Conservation (phyloP, 2,113 vertebrate species). For the Istiophorus platypterus region DNA sequence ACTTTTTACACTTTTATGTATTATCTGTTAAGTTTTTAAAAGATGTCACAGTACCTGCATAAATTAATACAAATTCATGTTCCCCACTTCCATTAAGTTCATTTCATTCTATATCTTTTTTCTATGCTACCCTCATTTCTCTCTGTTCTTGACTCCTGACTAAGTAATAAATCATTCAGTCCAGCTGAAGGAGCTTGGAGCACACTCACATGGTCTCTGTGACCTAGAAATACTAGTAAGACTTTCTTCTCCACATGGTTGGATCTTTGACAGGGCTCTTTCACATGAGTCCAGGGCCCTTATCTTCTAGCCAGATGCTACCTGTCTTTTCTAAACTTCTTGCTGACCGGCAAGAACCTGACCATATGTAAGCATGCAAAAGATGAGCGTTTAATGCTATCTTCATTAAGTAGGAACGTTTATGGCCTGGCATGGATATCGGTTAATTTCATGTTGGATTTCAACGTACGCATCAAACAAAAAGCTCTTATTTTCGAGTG, state of each 20-base stretch:
- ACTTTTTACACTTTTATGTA: not conserved
- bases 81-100: slow-evolving; percentile 2
- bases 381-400: not conserved
- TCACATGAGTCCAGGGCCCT: slow-evolving; percentile 41
- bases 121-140: slow-evolving; percentile 14
- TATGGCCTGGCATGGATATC: not conserved
- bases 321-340: not conserved
- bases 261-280: slow-evolving; percentile 64
- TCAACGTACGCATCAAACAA: not conserved
- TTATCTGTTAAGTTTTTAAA: not conserved
- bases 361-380: not conserved
- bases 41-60: slow-evolving; percentile 12
- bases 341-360: not conserved
- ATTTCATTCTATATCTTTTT: slow-evolving; percentile 41
- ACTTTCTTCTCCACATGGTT: slow-evolving; percentile 66
- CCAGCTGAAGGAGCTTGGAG: slow-evolving; percentile 55
- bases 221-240: slow-evolving; percentile 69
- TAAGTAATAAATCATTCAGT: slow-evolving; percentile 75
- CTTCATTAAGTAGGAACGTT: not conserved
- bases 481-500: not conserved
- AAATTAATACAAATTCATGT: slow-evolving; percentile 41
- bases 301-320: slow-evolving; percentile 41
- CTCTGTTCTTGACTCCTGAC: slow-evolving; percentile 56
- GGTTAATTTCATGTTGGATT: not conserved
- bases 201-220: slow-evolving; percentile 55